Conservation (phyloP, 2,113 vertebrate genomes). For the Oryzias woworae region DNA sequence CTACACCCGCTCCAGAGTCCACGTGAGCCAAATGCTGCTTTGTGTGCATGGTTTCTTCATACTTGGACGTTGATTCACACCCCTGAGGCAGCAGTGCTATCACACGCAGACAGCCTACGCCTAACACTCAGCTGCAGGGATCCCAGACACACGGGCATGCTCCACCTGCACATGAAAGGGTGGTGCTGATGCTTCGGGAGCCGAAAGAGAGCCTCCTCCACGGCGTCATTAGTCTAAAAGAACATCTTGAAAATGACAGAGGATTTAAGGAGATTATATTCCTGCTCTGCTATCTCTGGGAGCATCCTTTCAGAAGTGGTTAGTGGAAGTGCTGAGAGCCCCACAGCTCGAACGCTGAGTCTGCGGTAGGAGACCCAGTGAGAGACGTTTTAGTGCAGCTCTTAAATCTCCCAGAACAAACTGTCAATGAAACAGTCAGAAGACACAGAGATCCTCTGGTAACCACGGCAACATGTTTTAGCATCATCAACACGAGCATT, state of each 20-base stretch:
- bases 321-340: no score
- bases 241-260: neutral
- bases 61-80: slow-evolving; percentile 39
- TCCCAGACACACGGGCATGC: slow-evolving; percentile 6
- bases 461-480: neutral
- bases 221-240: slow-evolving; percentile 14
- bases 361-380: neutral
- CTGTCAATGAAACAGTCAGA: neutral
- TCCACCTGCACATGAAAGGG: slow-evolving; percentile 23
- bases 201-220: slow-evolving; percentile 13
- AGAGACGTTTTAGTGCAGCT: neutral
- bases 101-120: slow-evolving; percentile 27
- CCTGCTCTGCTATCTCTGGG: no score
- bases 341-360: no score
- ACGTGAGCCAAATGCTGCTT: slow-evolving; percentile 20
- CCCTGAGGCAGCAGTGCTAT: slow-evolving; percentile 24
- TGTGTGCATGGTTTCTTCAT: slow-evolving; percentile 10
- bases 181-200: slow-evolving; percentile 1
- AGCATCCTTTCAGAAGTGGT: no score
- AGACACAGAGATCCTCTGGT: neutral
- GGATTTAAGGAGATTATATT: no score
- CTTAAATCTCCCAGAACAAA: neutral
- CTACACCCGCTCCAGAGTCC: slow-evolving; percentile 17
- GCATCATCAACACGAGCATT: neutral
- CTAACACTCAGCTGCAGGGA: slow-evolving; percentile 33